Evolutionary conservation across 2,888 invertebrate species (phyloP), one percentile per base, ranked within the genome.

Genomic region (Conus canariensis): DNA sequence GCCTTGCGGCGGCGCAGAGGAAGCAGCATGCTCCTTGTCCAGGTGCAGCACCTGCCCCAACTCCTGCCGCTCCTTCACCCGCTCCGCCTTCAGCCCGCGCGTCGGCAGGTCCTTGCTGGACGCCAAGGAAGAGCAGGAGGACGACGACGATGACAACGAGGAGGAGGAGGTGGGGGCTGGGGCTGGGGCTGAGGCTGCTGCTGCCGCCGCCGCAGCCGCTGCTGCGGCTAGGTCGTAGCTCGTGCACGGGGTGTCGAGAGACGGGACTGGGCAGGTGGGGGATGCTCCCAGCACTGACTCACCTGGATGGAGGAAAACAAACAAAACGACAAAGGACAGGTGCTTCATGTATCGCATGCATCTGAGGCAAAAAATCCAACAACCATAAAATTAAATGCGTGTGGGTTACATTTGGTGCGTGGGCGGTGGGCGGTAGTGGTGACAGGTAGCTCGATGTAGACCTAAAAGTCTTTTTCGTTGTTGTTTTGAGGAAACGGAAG

Each of bases 51-150:
- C 93, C 89, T 92, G 93, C 12, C 93, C 91, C 87, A 95, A 90
- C 58, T 94, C 95, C 87, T 94, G 94, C 83, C 95, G 89, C 45
- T 94, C 94, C 88, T 94, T 93, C 58, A 93, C 88, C 22, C 95
- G 92, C 19, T 95, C 94, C 25, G 94, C 94, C 91, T 94, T 95
- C 86, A 92, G 92, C 45, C 92, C 87, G 82, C 94, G 95, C 12
- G 95, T 93, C 45, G 94, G 95, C 85, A 95, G 92, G 87, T 95
- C 94, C 88, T 64, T 64, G 64, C 64, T 64, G 64, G 12, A 64
- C 64, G 64, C 1, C 10, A 16, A 64, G 16, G 64, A 64, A 16
- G 12, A 64, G 12, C 12, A 64, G 10, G 64, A 64, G 12, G 64
- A 64, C 16, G 16, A 64, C 64, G 64, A 64, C 64, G 16, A 64